phyloP scores from a whole-genome alignment of 2,888 invertebrate genomes.

The Melinaea menophilus region DNA sequence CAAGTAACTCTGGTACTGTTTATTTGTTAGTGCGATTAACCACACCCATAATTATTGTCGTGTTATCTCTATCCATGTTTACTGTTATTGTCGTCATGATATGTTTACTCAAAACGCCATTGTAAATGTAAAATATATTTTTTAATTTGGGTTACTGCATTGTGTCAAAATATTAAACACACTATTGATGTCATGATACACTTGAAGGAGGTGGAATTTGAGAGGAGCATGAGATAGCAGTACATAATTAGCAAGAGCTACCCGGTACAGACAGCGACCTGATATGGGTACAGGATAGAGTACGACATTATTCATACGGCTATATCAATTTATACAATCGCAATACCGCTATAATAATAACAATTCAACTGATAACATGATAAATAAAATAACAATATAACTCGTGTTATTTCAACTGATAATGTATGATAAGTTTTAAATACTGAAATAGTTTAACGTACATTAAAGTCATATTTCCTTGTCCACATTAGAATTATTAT shows the following conservation, averaged over 20 bases:
- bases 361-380: slow-evolving; percentile 18
- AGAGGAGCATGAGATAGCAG: slow-evolving; percentile 8
- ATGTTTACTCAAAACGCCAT: not conserved
- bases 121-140: not conserved
- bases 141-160: not conserved
- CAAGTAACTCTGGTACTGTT: no score
- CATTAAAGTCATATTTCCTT: no score
- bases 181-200: not conserved
- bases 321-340: slow-evolving; percentile 6
- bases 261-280: slow-evolving; percentile 31
- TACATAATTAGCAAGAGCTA: slow-evolving; percentile 16
- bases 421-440: no score
- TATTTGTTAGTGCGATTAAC: not conserved
- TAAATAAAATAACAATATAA: slow-evolving; percentile 7
- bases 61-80: slow-evolving; percentile 1
- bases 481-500: no score
- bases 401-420: no score
- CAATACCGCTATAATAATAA: slow-evolving; percentile 26
- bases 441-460: no score
- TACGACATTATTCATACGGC: slow-evolving; percentile 29
- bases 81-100: not conserved
- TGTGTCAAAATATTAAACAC: not conserved
- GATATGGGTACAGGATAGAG: slow-evolving; percentile 37
- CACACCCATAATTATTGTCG: not conserved
- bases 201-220: not conserved